Evolutionary conservation across 1,140 invertebrate species (phyloP).

Genomic region (Eubasilissa regina): DNA sequence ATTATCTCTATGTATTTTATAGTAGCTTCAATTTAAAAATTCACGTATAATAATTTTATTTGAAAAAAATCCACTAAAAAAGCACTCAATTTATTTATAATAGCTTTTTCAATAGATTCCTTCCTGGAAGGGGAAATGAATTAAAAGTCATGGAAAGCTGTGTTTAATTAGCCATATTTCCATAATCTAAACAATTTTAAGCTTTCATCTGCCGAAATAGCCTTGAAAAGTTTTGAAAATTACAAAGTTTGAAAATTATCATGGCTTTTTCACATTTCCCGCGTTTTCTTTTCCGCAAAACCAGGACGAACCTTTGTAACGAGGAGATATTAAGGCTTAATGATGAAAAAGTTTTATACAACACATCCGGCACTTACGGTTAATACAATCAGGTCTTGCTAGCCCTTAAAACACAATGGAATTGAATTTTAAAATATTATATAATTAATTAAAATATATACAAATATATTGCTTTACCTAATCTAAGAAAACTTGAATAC

Average conservation of each 20-base stretch:
- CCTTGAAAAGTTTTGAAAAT: constrained; percentile 57
- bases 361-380: constrained; percentile 50
- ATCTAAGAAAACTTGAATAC: too few relatives aligned
- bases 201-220: constrained; percentile 42
- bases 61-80: too few relatives aligned
- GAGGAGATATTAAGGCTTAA: constrained; percentile 38
- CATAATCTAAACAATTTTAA: constrained; percentile 56
- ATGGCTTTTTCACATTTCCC: constrained; percentile 43
- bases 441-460: too few relatives aligned
- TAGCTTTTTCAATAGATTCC: constrained; percentile 1
- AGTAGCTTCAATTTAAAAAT: too few relatives aligned
- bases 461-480: too few relatives aligned
- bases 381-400: not conserved
- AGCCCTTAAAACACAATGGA: too few relatives aligned
- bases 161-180: constrained; percentile 57
- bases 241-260: constrained; percentile 58
- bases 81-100: not conserved
- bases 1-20: too few relatives aligned
- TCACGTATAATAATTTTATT: too few relatives aligned
- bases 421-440: too few relatives aligned
- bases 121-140: not conserved
- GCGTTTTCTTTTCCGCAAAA: constrained; percentile 34
- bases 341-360: constrained; percentile 47
- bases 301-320: constrained; percentile 50
- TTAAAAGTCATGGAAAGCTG: constrained; percentile 42